Evolutionary conservation across 1,140 invertebrate species (phyloP).

Genomic region (Belonocnema kinseyi): DNA sequence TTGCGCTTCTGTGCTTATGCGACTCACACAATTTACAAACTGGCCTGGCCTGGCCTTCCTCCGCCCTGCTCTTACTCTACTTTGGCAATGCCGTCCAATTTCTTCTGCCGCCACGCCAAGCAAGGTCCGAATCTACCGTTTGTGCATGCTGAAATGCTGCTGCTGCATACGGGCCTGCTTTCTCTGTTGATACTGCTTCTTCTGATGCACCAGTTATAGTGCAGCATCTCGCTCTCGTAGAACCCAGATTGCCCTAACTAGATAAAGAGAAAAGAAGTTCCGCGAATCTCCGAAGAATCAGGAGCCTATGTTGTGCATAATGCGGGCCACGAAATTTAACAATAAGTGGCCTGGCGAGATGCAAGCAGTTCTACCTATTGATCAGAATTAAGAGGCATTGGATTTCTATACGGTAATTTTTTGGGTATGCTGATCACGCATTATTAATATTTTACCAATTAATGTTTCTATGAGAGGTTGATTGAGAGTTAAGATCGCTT

Average conservation of each 20-base stretch:
- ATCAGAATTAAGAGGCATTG: neutral
- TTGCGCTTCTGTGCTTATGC: slow-evolving; percentile 57
- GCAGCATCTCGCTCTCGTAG: neutral
- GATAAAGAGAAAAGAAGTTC: slow-evolving; percentile 2
- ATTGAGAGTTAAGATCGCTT: too few species aligned
- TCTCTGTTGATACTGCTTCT: neutral
- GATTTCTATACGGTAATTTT: too few species aligned
- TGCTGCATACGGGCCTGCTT: neutral
- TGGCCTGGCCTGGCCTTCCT: slow-evolving; percentile 35
- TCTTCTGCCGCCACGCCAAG: slow-evolving; percentile 38
- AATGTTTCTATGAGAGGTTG: too few species aligned
- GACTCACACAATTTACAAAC: slow-evolving; percentile 56
- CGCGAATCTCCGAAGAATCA: neutral
- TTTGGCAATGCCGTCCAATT: slow-evolving; percentile 39
- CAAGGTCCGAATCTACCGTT: neutral
- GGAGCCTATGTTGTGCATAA: neutral
- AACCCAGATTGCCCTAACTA: neutral
- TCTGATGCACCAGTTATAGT: neutral
- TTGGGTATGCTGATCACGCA: too few species aligned
- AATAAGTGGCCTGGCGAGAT: neutral
- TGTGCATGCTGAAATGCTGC: neutral
- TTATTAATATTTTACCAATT: too few species aligned
- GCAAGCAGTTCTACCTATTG: neutral
- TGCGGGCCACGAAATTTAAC: neutral
- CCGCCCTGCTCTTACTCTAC: slow-evolving; percentile 41